Conservation (phyloP, 1,140 invertebrate species). For the Aphelenchoides besseyi region DNA sequence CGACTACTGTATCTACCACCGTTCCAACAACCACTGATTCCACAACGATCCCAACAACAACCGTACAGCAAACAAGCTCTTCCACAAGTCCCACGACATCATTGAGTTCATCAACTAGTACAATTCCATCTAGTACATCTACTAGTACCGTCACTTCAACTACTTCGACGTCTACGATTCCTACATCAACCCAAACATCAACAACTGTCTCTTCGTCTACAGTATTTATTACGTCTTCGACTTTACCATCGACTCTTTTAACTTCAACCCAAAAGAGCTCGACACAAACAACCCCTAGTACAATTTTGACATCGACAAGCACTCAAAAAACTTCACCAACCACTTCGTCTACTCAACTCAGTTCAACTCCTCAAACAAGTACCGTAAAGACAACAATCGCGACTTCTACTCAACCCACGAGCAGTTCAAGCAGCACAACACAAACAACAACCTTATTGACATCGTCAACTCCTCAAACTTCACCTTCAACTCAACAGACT, state of each 20-base stretch:
- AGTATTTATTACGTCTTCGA: no score
- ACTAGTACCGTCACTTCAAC: neutral
- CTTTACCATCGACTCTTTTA: neutral
- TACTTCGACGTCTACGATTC: slow-evolving; percentile 13
- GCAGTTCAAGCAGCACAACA: no score
- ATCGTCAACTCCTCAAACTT: no score
- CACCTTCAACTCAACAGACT: no score
- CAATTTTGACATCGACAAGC: neutral
- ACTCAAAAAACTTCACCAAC: neutral
- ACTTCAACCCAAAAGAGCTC: neutral
- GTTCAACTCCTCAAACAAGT: neutral
- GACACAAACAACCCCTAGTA: neutral
- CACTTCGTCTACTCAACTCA: neutral
- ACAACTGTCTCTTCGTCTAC: no score
- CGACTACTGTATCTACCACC: neutral
- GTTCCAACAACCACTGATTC: neutral
- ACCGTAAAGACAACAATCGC: neutral
- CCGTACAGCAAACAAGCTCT: neutral
- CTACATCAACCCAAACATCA: neutral
- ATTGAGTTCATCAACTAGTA: neutral
- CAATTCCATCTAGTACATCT: neutral
- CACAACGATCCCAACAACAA: neutral
- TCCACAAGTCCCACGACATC: slow-evolving; percentile 14
- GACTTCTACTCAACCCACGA: neutral
- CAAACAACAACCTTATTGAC: slow-evolving; percentile 1